phyloP scores from a whole-genome alignment of 2,113 vertebrate genomes.

The Hyaena hyaena region DNA sequence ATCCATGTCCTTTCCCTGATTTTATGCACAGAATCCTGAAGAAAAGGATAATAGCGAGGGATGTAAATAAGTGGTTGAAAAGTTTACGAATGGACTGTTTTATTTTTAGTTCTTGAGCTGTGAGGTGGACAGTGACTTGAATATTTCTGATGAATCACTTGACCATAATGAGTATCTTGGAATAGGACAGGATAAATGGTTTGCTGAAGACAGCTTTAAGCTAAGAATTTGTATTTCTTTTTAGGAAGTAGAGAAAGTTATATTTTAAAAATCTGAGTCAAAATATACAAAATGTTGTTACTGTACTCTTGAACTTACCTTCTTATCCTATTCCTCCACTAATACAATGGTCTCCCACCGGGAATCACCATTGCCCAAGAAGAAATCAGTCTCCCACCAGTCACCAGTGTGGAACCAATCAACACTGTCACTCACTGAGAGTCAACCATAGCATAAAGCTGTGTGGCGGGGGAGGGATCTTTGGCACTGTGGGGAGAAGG shows the following conservation, averaged over 20 bases:
- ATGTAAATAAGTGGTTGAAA: not conserved
- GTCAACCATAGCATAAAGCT: not conserved
- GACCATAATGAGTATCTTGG: not conserved
- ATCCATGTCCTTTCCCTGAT: not conserved
- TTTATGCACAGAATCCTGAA: not conserved
- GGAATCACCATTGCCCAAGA: not conserved
- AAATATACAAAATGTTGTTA: not conserved
- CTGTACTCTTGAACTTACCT: not conserved
- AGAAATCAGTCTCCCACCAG: not conserved
- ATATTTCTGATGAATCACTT: not conserved
- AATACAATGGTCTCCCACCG: not conserved
- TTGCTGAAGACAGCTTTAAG: not conserved
- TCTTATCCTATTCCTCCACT: not conserved
- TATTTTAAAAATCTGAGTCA: not conserved
- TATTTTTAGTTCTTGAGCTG: not conserved
- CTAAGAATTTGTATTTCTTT: not conserved
- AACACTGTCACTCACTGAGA: not conserved
- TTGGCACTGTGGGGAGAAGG: not conserved
- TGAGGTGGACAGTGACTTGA: not conserved
- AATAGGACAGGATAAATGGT: not conserved
- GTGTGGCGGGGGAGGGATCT: not conserved
- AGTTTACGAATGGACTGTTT: not conserved
- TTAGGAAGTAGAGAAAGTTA: not conserved
- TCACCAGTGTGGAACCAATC: not conserved
- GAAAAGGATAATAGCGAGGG: not conserved